phyloP scores from a whole-genome alignment of 2,888 invertebrate species.

The Tridacna gigas region DNA sequence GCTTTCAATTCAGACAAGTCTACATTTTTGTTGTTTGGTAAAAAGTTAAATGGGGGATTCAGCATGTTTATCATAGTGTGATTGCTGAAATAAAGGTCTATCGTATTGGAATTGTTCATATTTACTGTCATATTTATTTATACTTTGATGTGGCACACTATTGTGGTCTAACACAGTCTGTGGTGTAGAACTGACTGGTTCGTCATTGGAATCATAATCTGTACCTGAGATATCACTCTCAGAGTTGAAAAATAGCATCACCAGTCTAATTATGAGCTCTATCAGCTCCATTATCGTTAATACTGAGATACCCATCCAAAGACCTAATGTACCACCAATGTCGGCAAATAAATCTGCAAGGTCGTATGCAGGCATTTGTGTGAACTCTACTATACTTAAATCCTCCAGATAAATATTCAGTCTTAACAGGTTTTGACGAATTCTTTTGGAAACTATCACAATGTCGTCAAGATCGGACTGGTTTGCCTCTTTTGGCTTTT shows the following conservation, averaged over 20 bases:
- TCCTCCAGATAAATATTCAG: constrained; percentile 82
- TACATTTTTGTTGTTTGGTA: no score
- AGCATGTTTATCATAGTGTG: constrained; percentile 40
- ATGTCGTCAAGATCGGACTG: constrained; percentile 60
- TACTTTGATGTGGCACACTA: constrained; percentile 21
- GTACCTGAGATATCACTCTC: constrained; percentile 70
- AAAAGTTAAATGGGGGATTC: constrained; percentile 60
- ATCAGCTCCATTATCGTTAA: constrained; percentile 81
- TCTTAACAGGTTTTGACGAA: constrained; percentile 79
- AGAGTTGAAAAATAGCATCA: constrained; percentile 74
- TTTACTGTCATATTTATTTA: constrained; percentile 37
- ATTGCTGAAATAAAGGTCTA: constrained; percentile 45
- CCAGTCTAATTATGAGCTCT: constrained; percentile 75
- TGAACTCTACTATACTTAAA: constrained; percentile 79
- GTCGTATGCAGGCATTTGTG: constrained; percentile 79
- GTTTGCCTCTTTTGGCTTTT: constrained; percentile 41
- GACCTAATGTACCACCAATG: constrained; percentile 81
- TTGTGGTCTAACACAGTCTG: constrained; percentile 48
- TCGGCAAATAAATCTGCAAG: constrained; percentile 80
- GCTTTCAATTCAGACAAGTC: no score
- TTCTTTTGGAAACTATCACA: constrained; percentile 74
- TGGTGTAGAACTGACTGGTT: constrained; percentile 17
- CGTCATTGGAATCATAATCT: constrained; percentile 35
- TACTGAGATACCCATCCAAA: constrained; percentile 83
- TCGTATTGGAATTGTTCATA: constrained; percentile 63